Evolutionary conservation across 2,888 invertebrate species (phyloP), one percentile per base, ranked within the genome.

Genomic region (Leptinotarsa rubiginosa): DNA sequence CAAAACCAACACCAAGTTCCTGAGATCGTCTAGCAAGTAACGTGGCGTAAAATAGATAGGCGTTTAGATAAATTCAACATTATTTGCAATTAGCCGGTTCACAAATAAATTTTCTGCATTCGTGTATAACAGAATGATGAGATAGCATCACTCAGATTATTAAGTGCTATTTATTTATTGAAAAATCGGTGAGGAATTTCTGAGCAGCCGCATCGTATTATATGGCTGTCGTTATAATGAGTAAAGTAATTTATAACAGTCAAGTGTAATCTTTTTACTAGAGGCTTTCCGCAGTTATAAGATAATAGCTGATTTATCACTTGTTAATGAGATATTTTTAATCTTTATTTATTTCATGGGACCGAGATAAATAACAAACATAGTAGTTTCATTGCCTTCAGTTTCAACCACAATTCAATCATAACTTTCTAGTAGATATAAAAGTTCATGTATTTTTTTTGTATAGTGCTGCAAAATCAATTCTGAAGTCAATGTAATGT

Each of bases 61-160:
- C 64, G 73, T 62, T 66, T 56, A 80, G 84, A 85, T 85, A 85
- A 84, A 75, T 82, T 83, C 79, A 82, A 82, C 83, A 83, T 83
- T 84, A 84, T 84, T 83, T 78, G 85, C 83, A 85, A 85, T 85
- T 85, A 85, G 84, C 79, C 76, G 77, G 73, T 78, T 79, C 80
- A 80, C 77, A 80, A 80, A 79, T 84, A 84, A 83, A 82, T 83
- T 81, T 73, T 70, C 71, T 67, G 66, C 72, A 49, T 71, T 75
- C 62, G 56, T 56, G 56, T 69, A 54, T 52, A 54, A 54, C 68
- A 68, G 52, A 41, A 52, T 56, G 69, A 47, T 31, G 31, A 52
- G 75, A 75, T 75, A 75, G 41, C 66, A 72, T 75, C 75, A 62
- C 47, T 50, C 31, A 67, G 64, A 64, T 70, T 73, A 70, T 73